These are phyloP conservation scores for Gavia stellata DNA, from an alignment of 2,113 vertebrate genomes.

Conservation along the genomic window DNA sequence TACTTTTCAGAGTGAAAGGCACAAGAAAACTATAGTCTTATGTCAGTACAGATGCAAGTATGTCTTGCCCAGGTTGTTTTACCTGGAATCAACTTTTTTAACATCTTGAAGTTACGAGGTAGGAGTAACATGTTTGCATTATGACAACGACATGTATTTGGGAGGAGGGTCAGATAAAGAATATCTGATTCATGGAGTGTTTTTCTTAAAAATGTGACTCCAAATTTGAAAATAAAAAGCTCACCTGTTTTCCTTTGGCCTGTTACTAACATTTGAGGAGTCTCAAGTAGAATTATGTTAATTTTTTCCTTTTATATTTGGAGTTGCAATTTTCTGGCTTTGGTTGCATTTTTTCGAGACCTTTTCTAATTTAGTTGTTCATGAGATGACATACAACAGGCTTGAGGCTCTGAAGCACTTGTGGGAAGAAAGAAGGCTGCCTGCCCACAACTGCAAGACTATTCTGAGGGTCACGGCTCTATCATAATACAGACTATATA, in stretches of 20 bases:
- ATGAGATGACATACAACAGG: not conserved
- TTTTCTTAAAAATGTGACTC: not conserved
- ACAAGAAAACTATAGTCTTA: not conserved
- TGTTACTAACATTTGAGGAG: not conserved
- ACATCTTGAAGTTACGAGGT: not conserved
- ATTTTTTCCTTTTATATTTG: not conserved
- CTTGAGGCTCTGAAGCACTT: not conserved
- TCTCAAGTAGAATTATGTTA: not conserved
- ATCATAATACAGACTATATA: not conserved
- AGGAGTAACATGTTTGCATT: not conserved
- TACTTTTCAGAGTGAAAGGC: not conserved
- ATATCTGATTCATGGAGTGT: not conserved
- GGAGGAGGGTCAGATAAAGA: not conserved
- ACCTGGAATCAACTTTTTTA: not conserved
- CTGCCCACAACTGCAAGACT: not conserved
- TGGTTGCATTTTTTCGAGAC: not conserved
- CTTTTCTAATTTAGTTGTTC: not conserved
- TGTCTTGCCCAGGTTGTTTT: not conserved
- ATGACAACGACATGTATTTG: not conserved
- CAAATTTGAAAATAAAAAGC: not conserved
- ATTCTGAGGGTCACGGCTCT: not conserved
- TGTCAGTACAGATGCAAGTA: not conserved
- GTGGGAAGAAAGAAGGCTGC: not conserved
- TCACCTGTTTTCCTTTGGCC: not conserved
- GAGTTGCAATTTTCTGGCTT: not conserved